Evolutionary conservation across 2,113 vertebrate genomes (phyloP), one percentile per base, ranked within the genome.

Genomic region (Megaptera novaeangliae): DNA sequence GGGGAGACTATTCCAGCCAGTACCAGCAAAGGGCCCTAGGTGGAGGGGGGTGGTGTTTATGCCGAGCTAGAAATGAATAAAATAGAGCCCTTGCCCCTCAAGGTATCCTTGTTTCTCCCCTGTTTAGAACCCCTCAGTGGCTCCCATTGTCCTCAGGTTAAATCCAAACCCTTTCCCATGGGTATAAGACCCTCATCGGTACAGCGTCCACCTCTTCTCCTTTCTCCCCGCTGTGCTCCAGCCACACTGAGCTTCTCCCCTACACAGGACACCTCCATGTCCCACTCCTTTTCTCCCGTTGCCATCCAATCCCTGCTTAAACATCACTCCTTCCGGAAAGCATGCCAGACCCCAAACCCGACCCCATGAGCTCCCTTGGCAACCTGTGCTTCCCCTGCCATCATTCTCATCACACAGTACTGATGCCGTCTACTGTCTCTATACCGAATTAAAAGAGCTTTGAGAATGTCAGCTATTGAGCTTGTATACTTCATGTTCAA

Each of bases 311-410:
- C 63, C 90, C 57, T 64, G 52, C 7, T 90, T 52, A 68, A 80
- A 78, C 25, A 46, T 63, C 15, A 39, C 36, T 61, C 11, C 15
- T 55, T n/a, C 55, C 27, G 39, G 69, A 55, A 85, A 44, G 36
- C 21, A 17, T 31, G 14, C 23, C 29, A 57, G 81, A 72, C 21
- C 25, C 7, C 44, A 20, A 31, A 49, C 25, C n/a, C 27, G n/a
- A 23, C 25, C 18, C 41, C 3, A 0, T 1, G 17, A 12, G 1
- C 17, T 25, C 36, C 64, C 13, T 2, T 0, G 25, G 21, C 10
- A 8, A 13, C 39, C 4, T 6, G 34, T 6, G 82, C 11, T 5
- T 14, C 12, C 17, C 25, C 17, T 14, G 25, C 2, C 1, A 4
- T 57, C 39, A 21, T 52, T 69, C n/a, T 87, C 13, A 34, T 66